These are phyloP conservation scores for Omphaloscelis lunosa DNA, from an alignment of 2,888 invertebrate genomes.

Conservation along the genomic window DNA sequence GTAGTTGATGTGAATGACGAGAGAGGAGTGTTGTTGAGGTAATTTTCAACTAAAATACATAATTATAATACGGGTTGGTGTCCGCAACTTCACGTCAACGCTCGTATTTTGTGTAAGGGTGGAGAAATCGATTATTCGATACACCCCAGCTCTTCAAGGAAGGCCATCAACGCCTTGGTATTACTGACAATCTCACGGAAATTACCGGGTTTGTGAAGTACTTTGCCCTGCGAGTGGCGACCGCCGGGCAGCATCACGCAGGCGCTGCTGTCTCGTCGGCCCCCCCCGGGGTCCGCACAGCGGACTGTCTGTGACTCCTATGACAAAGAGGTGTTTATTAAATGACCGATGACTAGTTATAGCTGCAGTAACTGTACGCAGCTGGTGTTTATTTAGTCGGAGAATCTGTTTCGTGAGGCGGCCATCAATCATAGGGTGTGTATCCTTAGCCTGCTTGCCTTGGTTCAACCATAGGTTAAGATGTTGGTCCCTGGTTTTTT, in stretches of 20 bases:
- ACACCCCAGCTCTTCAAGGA: neutral
- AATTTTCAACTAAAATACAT: neutral
- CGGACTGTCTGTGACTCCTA: neutral
- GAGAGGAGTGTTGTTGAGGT: slow-evolving; percentile 92
- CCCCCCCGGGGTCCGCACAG: neutral
- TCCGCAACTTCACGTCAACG: neutral
- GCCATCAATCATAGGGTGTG: neutral
- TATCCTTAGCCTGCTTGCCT: neutral
- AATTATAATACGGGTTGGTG: neutral
- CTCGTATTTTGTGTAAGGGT: neutral
- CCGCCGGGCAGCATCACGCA: neutral
- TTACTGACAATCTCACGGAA: neutral
- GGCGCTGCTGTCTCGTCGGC: neutral
- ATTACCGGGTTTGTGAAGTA: no score
- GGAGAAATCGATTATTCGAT: neutral
- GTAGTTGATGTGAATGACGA: slow-evolving; percentile 95
- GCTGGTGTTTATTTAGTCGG: neutral
- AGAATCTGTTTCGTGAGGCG: neutral
- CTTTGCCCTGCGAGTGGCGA: neutral
- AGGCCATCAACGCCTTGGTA: neutral
- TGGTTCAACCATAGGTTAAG: neutral
- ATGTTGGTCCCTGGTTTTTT: neutral
- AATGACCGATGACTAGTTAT: neutral
- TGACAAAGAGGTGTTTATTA: neutral
- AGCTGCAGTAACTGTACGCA: no score